These are phyloP conservation scores for Zaprionus camerounensis DNA, from an alignment of 1,140 invertebrate genomes.

Conservation along the genomic window DNA sequence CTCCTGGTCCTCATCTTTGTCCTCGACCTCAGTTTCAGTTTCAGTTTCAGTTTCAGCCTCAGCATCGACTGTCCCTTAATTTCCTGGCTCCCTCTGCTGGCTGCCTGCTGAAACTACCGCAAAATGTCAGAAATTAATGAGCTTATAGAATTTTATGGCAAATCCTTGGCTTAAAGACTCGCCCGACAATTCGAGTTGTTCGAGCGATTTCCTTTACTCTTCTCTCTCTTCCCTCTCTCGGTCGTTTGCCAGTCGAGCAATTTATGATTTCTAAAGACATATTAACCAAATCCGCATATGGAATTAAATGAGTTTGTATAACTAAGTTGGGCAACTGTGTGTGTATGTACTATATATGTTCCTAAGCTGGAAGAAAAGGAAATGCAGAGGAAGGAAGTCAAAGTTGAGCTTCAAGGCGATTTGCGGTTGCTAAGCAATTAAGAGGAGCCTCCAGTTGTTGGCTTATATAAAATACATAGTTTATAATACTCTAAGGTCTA, in stretches of 20 bases:
- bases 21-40: background rate
- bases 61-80: background rate
- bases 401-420: background rate
- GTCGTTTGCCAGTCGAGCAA: background rate
- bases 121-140: slow-evolving; percentile 34
- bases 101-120: slow-evolving; percentile 13
- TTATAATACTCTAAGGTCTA: too few species aligned
- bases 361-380: background rate
- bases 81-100: slow-evolving; percentile 7
- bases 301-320: slow-evolving; percentile 3
- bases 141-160: slow-evolving; percentile 18
- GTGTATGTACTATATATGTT: background rate
- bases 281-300: slow-evolving; percentile 4
- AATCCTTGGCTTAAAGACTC: slow-evolving; percentile 9
- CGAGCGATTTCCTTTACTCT: background rate
- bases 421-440: background rate
- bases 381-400: background rate
- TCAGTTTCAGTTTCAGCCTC: background rate
- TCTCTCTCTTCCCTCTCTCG: background rate
- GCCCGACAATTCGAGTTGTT: background rate
- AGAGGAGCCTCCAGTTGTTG: background rate
- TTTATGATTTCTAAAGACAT: slow-evolving; percentile 11
- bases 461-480: background rate
- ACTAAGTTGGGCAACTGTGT: background rate
- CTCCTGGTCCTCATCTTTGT: background rate